Percentiles rank a stretch among this genome's conserved stretches.
These are phyloP conservation scores for Sandelia bainsii DNA, from an alignment of 2,797 vertebrate genomes.

Conservation along the genomic window DNA sequence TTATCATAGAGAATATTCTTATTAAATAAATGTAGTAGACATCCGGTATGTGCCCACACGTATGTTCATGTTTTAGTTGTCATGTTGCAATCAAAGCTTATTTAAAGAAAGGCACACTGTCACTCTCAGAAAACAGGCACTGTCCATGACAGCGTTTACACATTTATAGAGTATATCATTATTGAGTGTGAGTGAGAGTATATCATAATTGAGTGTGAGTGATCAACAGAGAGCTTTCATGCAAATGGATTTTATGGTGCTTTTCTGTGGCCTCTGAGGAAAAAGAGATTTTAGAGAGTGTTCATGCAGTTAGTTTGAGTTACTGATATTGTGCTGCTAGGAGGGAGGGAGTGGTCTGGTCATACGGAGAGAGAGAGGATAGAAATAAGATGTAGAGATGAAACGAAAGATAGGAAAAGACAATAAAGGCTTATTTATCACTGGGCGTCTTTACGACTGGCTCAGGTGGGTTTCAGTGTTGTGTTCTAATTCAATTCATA, in stretches of 20 bases:
- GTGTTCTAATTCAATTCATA: background rate
- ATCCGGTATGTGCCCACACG: background rate
- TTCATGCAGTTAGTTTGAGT: conserved; percentile 37
- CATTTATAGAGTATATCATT: background rate
- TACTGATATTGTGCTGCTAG: conserved; percentile 41
- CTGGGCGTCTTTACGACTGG: conserved; percentile 52
- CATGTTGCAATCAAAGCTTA: background rate
- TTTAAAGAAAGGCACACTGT: background rate
- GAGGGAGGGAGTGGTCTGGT: conserved; percentile 61
- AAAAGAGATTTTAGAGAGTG: background rate
- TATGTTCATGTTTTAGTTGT: background rate
- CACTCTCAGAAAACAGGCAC: conserved; percentile 17
- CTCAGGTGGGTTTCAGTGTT: conserved; percentile 33
- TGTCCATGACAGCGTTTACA: conserved; percentile 10
- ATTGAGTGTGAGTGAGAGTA: too few relatives aligned
- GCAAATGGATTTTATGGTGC: conserved; percentile 24
- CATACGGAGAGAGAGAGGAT: conserved; percentile 20
- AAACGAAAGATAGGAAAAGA: conserved; percentile 61
- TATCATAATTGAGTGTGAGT: conserved; percentile 11
- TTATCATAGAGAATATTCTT: conserved; percentile 36
- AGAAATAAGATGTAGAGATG: conserved; percentile 45
- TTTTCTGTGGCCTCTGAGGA: conserved; percentile 16
- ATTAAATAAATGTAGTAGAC: background rate
- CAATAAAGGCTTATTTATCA: conserved; percentile 68
- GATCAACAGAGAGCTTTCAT: conserved; percentile 1